Evolutionary conservation across 1,140 invertebrate species (phyloP), one percentile per base, ranked within the genome.

Genomic region (Dendroctonus ponderosae): DNA sequence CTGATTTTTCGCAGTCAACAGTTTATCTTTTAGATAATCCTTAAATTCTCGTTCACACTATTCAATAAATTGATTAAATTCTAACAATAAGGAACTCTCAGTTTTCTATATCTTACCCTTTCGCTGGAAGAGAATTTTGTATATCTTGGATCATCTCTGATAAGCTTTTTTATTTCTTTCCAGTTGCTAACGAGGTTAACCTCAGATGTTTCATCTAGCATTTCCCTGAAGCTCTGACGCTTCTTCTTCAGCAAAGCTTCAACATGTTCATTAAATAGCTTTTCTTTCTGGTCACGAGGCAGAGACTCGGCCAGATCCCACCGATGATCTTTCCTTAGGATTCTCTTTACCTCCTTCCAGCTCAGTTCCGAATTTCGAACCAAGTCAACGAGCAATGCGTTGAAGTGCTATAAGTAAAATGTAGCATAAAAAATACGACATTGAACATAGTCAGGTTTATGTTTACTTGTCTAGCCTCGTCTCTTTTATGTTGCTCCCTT

Each of bases 311-410:
- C 92, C 11, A 93, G 79, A 68, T 94, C 90, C 91, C 95, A 99
- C 48, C 97, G 85, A 75, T 95, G 91, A 80, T 99, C 97, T 80
- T 99, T 99, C 51, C 94, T 86, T 14, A 99, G 81, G 71, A 93
- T 89, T 69, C 95, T 89, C 78, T 97, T 96, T 0, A 94, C 94
- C 76, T 99, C 97, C 65, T 94, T 87, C 96, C 96, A 99, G 6
- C 88, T 87, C 8, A 94, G 82, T 75, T 99, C 96, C 5, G 92
- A 87, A 76, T 92, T 95, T 43, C 96, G 85, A 3, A 99, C 93
- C 79, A 98, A 82, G 82, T 99, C 97, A 15, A 93, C 92, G 4
- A 99, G 82, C 15, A 99, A 81, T 5, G 96, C 96, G 78, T 91
- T 96, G 74, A 98, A 99, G 78, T 96, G 92, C 79, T 97, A 88